Base-by-base conservation (phyloP, 2,113 vertebrate species). In the Equus quagga region DNA sequence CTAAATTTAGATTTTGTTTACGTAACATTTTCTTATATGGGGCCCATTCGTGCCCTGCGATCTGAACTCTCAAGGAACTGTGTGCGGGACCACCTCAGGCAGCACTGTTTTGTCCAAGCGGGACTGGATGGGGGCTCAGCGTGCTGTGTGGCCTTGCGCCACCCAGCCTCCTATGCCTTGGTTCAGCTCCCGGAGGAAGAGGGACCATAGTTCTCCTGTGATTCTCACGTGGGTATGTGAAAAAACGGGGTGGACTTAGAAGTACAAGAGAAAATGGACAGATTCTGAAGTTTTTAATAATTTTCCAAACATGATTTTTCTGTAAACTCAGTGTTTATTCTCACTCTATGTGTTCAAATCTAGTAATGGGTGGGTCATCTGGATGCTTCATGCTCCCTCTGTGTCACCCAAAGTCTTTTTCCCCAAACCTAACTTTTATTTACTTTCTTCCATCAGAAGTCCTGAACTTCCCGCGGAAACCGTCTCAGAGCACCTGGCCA, bases 361-460 rank as follows among this genome's bases (percentile, higher is more conserved):
- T 65, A 28, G 8, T 11, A 31, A n/a, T 5, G 4, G 8, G 31
- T 18, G 31, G 36, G 7, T 41, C 13, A 1, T 46, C 56, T 0
- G 0, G 26, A 56, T 49, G 8, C 10, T 28, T 28, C 26, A 58
- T 33, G 46, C 18, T 65, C 60, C 23, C 31, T 73, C n/a, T n/a
- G 21, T 49, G 21, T 60, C 33, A 65, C 3, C 46, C n/a, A 8
- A 19, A 8, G 31, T 75, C 75, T 84, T 84, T 69, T 65, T 84
- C 14, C 19, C 18, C 58, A 73, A 46, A 49, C 21, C 8, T 28
- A 54, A 83, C 17, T 33, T 73, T 21, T 36, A 33, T 14, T 41
- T 90, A 72, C 11, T 73, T 82, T 49, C 65, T 21, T 67, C 72
- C n/a, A 7, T 31, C 18, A 33, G 44, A 41, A 33, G 36, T 33